Conservation (phyloP, 2,113 vertebrate genomes). For the Morone saxatilis region DNA sequence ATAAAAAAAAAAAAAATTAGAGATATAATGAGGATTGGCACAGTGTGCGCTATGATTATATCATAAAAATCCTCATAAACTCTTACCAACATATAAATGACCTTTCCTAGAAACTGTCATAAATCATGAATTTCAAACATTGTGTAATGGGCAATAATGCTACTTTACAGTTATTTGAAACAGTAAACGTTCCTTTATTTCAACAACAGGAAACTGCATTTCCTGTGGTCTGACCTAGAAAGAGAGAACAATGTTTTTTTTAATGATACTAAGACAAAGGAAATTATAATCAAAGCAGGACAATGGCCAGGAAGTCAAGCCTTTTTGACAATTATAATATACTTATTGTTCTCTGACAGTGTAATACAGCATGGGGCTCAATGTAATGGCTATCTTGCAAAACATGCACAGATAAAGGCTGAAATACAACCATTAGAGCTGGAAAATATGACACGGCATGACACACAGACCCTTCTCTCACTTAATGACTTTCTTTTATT, state of each 20-base stretch:
- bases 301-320: background rate
- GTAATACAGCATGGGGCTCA: background rate
- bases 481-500: background rate
- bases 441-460: conserved; percentile 4
- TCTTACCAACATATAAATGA: background rate
- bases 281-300: background rate
- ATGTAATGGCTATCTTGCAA: background rate
- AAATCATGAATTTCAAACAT: background rate
- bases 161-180: background rate
- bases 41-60: background rate
- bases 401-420: background rate
- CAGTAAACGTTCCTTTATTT: too few relatives aligned
- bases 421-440: background rate
- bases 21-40: background rate
- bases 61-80: background rate
- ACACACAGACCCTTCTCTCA: background rate
- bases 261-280: background rate
- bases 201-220: conserved; percentile 10
- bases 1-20: background rate
- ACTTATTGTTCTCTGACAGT: background rate
- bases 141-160: background rate
- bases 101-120: background rate
- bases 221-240: conserved; percentile 28
- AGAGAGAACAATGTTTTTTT: background rate
- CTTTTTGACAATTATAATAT: conserved; percentile 4